Percentiles rank a stretch among this genome's conserved stretches.
These are phyloP conservation scores for Phallusia fumigata DNA, from an alignment of 23 tunicate species.

Conservation along the genomic window DNA sequence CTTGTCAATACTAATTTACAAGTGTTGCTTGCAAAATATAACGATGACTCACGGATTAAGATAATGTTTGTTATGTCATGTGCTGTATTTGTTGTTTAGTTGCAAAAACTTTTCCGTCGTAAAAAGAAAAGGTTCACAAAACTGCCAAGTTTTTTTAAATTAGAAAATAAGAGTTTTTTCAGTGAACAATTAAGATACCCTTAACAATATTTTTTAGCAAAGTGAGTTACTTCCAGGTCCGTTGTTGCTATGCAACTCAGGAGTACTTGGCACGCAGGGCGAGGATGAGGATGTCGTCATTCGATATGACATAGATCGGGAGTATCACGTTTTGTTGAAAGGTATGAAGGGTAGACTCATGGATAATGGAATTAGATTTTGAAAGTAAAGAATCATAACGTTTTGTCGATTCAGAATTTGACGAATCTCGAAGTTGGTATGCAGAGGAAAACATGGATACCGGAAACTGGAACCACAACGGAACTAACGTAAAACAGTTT, in stretches of 20 bases:
- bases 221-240: conserved; percentile 4
- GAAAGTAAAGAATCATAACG: background rate
- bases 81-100: too few species aligned
- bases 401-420: conserved; percentile 16
- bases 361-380: background rate
- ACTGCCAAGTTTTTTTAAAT: too few species aligned
- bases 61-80: too few species aligned
- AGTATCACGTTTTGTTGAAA: conserved; percentile 16
- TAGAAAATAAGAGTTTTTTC: too few species aligned
- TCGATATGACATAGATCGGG: conserved; percentile 24
- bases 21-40: too few species aligned
- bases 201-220: background rate
- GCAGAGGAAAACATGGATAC: conserved; percentile 29
- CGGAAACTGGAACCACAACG: conserved; percentile 12
- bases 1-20: too few species aligned
- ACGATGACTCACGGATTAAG: too few species aligned
- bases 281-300: conserved; percentile 4
- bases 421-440: conserved; percentile 50
- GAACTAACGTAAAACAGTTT: conserved; percentile 20
- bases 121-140: too few species aligned
- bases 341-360: background rate
- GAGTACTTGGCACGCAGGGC: conserved; percentile 3
- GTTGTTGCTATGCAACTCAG: conserved; percentile 7
- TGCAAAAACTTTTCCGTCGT: too few species aligned
- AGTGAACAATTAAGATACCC: too few species aligned